phyloP scores from a whole-genome alignment of 2,797 vertebrate species.

The Anguilla anguilla region DNA sequence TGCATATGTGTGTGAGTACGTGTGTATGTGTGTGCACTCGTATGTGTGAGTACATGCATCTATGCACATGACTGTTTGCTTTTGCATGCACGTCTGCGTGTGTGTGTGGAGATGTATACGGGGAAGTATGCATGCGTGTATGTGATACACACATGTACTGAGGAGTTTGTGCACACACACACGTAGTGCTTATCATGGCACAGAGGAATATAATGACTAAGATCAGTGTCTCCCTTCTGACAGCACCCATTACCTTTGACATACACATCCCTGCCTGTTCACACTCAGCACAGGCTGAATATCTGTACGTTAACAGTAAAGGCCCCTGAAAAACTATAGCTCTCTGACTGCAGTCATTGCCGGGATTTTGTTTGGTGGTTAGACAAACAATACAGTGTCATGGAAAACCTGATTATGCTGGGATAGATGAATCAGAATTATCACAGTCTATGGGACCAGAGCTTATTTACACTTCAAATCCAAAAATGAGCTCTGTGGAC shows the following conservation, averaged over 20 bases:
- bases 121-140: no score
- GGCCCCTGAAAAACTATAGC: background rate
- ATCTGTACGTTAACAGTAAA: background rate
- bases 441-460: background rate
- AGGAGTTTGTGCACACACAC: no score
- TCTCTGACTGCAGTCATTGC: background rate
- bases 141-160: no score
- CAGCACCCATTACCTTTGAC: background rate
- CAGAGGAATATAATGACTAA: background rate
- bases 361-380: background rate
- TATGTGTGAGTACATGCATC: background rate
- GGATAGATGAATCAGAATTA: background rate
- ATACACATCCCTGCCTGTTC: background rate
- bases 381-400: background rate
- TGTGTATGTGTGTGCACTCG: background rate
- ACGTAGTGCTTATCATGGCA: background rate
- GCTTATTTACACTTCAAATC: background rate
- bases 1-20: background rate
- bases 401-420: background rate
- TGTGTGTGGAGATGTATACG: background rate
- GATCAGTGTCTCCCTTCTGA: background rate
- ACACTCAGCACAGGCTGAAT: no score
- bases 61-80: background rate
- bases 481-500: background rate
- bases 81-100: background rate